A percentile compares a stretch with the other conserved stretches of the same genome.
Evolutionary conservation across 2,113 vertebrate species (phyloP).

Genomic region (Microcebus jonahi): DNA sequence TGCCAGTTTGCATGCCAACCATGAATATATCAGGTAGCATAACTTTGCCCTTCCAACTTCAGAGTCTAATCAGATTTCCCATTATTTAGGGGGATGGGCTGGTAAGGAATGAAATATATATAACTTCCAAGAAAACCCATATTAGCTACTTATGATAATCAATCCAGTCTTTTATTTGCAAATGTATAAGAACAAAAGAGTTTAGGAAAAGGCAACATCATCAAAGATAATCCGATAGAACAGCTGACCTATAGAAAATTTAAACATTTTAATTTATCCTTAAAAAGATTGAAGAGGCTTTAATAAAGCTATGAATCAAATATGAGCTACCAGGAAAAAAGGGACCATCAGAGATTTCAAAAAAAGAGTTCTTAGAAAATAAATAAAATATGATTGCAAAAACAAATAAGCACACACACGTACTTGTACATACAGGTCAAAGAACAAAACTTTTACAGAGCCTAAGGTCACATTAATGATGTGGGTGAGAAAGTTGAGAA

Average conservation of each 20-base stretch:
- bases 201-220: background rate
- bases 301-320: background rate
- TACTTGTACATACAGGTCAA: background rate
- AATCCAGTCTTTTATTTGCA: background rate
- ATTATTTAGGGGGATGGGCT: background rate
- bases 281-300: background rate
- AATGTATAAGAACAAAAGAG: background rate
- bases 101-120: background rate
- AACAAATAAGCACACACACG: background rate
- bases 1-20: background rate
- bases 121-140: background rate
- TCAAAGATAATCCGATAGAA: background rate
- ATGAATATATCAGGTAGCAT: background rate
- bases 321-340: background rate
- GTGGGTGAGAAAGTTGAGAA: background rate
- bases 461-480: background rate
- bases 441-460: background rate
- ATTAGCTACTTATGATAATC: background rate
- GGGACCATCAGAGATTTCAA: background rate
- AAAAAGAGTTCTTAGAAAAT: conserved; percentile 2
- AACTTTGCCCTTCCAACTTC: background rate
- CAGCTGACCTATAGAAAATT: background rate
- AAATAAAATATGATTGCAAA: conserved; percentile 38
- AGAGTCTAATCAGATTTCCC: background rate
- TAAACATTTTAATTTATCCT: background rate